phyloP scores from a whole-genome alignment of 2,113 vertebrate genomes.

The Carettochelys insculpta region DNA sequence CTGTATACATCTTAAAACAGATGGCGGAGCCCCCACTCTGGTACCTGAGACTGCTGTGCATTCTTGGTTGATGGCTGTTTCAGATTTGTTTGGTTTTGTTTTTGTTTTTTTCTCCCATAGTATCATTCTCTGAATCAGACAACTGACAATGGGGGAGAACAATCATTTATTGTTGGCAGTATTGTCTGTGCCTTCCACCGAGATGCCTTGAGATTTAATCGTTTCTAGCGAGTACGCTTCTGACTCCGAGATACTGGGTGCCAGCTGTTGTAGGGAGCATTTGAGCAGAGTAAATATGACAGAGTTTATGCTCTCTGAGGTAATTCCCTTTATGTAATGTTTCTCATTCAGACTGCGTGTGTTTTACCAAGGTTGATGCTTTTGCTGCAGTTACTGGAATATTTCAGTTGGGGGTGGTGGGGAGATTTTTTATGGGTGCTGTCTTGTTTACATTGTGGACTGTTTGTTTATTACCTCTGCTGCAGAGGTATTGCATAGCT shows the following conservation, averaged over 20 bases:
- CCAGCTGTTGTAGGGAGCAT: background rate
- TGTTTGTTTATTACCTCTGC: background rate
- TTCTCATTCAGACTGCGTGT: background rate
- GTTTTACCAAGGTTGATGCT: background rate
- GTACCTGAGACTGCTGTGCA: background rate
- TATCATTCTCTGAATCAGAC: background rate
- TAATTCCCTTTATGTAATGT: accelerated
- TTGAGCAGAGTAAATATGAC: accelerated
- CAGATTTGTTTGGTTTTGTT: too few relatives aligned
- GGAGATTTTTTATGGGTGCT: background rate
- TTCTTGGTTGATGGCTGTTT: background rate
- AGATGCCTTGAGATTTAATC: too few relatives aligned
- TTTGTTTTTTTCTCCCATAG: background rate
- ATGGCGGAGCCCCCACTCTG: background rate
- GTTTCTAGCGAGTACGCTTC: background rate
- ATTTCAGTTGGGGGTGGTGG: background rate
- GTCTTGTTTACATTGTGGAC: background rate
- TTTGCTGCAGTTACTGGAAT: background rate
- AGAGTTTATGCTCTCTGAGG: background rate
- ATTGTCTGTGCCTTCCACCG: background rate
- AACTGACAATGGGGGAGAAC: background rate
- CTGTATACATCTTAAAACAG: background rate
- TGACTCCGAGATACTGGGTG: background rate
- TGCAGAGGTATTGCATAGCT: background rate
- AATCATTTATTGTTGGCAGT: accelerated